Base-by-base conservation (phyloP, 1,140 invertebrate genomes). In the Ceratina calcarata region DNA sequence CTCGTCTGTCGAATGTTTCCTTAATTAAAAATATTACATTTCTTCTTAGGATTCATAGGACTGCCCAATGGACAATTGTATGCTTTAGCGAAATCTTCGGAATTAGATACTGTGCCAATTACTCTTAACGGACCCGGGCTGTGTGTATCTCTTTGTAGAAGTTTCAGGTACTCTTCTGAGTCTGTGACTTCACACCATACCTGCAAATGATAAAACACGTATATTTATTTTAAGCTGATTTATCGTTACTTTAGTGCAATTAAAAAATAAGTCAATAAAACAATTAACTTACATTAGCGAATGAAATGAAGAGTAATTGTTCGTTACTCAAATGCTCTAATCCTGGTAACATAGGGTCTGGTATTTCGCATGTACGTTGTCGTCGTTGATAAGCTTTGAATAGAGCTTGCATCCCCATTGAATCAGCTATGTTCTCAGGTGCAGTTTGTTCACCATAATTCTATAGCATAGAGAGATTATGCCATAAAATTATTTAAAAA, bases 361-460 rank as follows among this genome's bases (percentile, higher is more conserved):
- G 13, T 20, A 6, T 57, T 8, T 7, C 53, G 1, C 32, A 55
- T 57, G 32, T 69, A 0, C 2, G 27, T 20, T 57, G 49, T 27
- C 67, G 53, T 57, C 67, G 24, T 57, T 69, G 27, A 3, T 69
- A 69, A 8, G 67, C 67, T 57, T 20, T 69, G 1, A 57, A 69
- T 1, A n/a, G 24, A 57, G 67, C 32, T 57, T 10, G 53, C 16
- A 69, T 13, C 27, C 67, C 67, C 67, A 69, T 69, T 2, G 51
- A 32, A 4, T 69, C 67, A 27, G 67, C n/a, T 53, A 69, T 69
- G 22, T 69, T 69, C 27, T 69, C 67, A 27, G 53, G 51, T 6
- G 55, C 53, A n/a, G 67, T 69, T 4, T 37, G 67, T 55, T 57
- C 55, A 22, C 67, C 67, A 57, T 69, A 69, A 69, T 69, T 32